A percentile compares a stretch with the other conserved stretches of the same genome.
phyloP scores from a whole-genome alignment of 2,113 vertebrate species.

The Microtus oregoni region DNA sequence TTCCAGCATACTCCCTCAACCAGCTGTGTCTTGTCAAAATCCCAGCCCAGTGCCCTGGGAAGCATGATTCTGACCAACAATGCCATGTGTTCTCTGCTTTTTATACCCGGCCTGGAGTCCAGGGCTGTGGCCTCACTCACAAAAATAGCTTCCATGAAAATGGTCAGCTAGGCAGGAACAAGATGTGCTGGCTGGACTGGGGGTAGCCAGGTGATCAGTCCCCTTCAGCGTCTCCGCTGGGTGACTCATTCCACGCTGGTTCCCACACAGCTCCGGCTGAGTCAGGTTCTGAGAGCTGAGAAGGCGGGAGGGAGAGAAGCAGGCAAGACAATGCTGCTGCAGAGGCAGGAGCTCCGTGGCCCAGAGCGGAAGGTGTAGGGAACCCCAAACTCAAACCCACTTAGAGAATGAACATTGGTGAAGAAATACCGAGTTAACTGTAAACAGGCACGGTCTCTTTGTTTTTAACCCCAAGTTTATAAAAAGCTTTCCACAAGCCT shows the following conservation, averaged over 20 bases:
- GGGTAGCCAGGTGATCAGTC: conserved; percentile 78
- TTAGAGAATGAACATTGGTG: not conserved
- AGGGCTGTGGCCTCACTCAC: conserved; percentile 27
- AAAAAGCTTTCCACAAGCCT: not conserved
- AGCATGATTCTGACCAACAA: conserved; percentile 65
- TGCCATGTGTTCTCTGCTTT: conserved; percentile 32
- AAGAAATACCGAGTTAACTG: conserved; percentile 30
- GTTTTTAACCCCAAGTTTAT: conserved; percentile 46
- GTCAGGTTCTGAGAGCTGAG: conserved; percentile 80
- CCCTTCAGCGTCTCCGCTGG: conserved; percentile 72
- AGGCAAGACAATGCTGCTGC: not conserved
- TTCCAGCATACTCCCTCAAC: conserved; percentile 80
- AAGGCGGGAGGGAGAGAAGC: conserved; percentile 72
- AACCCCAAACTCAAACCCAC: not conserved
- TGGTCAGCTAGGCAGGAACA: conserved; percentile 77
- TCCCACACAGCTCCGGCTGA: conserved; percentile 87
- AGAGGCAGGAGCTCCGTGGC: not conserved
- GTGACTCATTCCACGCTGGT: conserved; percentile 78
- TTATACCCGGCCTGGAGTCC: conserved; percentile 25
- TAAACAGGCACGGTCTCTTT: not conserved
- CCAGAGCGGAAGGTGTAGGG: not conserved
- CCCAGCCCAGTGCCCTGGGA: conserved; percentile 80
- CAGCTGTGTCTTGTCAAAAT: conserved; percentile 83
- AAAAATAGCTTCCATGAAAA: conserved; percentile 80
- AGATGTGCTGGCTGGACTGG: conserved; percentile 69